These are phyloP conservation scores for Elaphurus davidianus DNA, from an alignment of 2,113 vertebrate species.

Conservation along the genomic window DNA sequence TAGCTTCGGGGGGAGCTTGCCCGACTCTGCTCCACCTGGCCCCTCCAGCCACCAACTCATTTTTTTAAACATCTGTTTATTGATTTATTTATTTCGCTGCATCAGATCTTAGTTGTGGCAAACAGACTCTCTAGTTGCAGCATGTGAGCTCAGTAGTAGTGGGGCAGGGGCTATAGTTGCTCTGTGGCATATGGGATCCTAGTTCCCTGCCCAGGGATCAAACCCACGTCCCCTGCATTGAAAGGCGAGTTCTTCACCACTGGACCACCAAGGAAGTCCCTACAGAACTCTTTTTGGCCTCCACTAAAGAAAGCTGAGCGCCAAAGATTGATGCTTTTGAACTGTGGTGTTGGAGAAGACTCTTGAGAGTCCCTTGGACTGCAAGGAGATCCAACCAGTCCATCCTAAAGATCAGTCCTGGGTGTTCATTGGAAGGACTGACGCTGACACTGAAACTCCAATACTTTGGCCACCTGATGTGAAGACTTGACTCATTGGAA, in stretches of 20 bases:
- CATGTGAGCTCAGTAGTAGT: fast-evolving
- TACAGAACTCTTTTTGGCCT: background rate
- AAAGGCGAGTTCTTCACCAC: background rate
- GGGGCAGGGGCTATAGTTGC: background rate
- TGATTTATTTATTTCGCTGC: background rate
- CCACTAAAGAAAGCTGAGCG: background rate
- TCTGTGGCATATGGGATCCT: background rate
- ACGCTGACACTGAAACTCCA: background rate
- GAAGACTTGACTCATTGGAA: background rate
- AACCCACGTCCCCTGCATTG: background rate
- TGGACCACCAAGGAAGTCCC: background rate
- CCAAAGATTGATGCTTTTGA: background rate
- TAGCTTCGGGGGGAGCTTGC: background rate
- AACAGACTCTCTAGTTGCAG: background rate
- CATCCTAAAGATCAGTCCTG: background rate
- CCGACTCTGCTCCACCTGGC: fast-evolving
- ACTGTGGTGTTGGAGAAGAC: background rate
- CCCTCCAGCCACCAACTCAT: background rate
- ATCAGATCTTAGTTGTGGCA: background rate
- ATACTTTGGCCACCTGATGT: background rate
- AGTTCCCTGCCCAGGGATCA: background rate
- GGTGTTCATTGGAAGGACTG: background rate
- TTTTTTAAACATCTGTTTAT: background rate
- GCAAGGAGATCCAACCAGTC: background rate
- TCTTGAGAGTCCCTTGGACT: background rate